Base-by-base conservation (phyloP, 1,140 invertebrate species). In the Coenobita brevimanus region DNA sequence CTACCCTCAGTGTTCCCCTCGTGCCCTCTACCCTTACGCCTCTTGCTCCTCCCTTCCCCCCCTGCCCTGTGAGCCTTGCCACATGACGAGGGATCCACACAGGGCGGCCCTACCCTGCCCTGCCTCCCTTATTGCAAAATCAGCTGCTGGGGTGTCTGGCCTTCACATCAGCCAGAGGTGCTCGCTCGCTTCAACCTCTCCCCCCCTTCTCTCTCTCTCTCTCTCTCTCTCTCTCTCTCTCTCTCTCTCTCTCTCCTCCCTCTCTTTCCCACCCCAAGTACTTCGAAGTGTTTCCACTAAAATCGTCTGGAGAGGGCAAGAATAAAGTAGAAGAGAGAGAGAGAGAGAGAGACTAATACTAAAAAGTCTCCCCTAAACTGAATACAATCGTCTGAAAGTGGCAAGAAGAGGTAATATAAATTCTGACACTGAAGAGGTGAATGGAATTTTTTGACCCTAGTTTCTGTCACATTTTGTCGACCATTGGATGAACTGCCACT, bases 81-180 rank as follows among this genome's bases (percentile, higher is more conserved):
- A n/a, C 24, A 38, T 81, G 78, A 81, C 78, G 78, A 81, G 78
- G 78, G 54, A 46, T 41, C 81, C 81, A 71, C 81, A 27, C 62
- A 36, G n/a, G 41, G 41, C 30, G 41, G n/a, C n/a, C n/a, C n/a
- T n/a, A n/a, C n/a, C n/a, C n/a, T n/a, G n/a, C n/a, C n/a, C n/a
- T n/a, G n/a, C n/a, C n/a, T n/a, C n/a, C 41, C 64, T 82, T 82
- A 69, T 73, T 82, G 41, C 81, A 50, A 82, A 71, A 82, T 73
- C 81, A 69, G 38, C 81, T 82, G 62, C 62, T 38, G n/a, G 78
- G 50, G 57, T 13, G 76, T 8, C 78, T 81, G 78, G 78, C 67
- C 17, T 73, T 82, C 50, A 41, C 82, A 73, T 75, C 82, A 81
- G 15, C 2, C 13, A 21, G 3, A 21, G 36, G 67, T n/a, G 60